Base-by-base conservation (phyloP, 2,113 vertebrate genomes). In the Zosterops borbonicus region DNA sequence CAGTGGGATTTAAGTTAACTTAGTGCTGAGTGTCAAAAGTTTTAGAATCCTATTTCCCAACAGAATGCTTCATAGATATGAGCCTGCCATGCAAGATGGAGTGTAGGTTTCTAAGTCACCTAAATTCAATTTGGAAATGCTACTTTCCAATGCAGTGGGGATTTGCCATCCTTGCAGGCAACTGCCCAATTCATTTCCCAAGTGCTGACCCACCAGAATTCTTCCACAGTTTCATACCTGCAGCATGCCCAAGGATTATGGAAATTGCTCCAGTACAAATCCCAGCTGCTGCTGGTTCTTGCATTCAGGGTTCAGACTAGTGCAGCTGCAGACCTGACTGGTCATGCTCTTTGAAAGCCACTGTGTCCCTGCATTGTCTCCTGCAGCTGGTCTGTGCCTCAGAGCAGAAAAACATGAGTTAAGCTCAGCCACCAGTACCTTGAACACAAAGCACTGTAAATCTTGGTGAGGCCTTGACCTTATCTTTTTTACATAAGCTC, bases 401-500 rank as follows among this genome's bases (percentile, higher is more conserved):
- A 31, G 56, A 92, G 44, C 42, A 49, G 52, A 47, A 82, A 93
- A 87, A 55, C 39, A 79, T 35, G 42, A 79, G 46, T 59, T 87
- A 69, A 87, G 58, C 46, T 58, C 62, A 29, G 3, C 63, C 62
- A 60, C 21, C 27, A 20, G 47, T 59, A 88, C 85, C 67, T 77
- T 87, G 64, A 90, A 80, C 68, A 71, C 35, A 85, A 77, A 95
- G 59, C 68, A 88, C 64, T 5, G 6, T 86, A 96, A 91, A 94
- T 93, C 75, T 64, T 44, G 17, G 20, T 4, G 17, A 70, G 59
- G 56, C 39, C 59, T 88, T 1, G 10, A 88, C 67, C 85, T 94
- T 42, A 52, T 24, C 37, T 91, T 88, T 90, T 94, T 95, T 92
- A 76, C 29, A 74, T 82, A 92, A 95, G n/a, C 70, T 73, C 82